Percentiles rank a stretch among this genome's conserved stretches.
Conservation (phyloP, 53 echinoderm and acorn worm genomes). For the Astropecten irregularis region DNA sequence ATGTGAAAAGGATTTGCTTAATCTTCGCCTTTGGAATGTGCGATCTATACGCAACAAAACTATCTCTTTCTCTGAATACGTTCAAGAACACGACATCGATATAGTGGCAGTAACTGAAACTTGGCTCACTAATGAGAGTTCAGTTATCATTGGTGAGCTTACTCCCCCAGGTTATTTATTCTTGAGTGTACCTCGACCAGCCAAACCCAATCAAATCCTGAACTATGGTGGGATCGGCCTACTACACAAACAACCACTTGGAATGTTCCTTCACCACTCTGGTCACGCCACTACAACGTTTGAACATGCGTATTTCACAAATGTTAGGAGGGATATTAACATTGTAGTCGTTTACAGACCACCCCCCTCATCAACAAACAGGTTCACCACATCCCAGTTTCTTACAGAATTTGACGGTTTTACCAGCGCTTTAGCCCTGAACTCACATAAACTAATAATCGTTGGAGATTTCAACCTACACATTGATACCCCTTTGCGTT, state of each 20-base stretch:
- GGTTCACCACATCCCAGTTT: constrained; percentile 1
- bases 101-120: constrained; percentile 49
- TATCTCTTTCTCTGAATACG: constrained; percentile 3
- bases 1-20: background rate
- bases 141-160: constrained; percentile 40
- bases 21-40: constrained; percentile 40
- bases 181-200: constrained; percentile 5
- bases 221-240: constrained; percentile 42
- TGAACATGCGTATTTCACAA: constrained; percentile 26
- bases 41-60: constrained; percentile 52
- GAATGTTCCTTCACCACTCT: background rate
- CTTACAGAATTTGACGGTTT: constrained; percentile 37
- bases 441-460: background rate
- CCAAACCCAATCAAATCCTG: background rate
- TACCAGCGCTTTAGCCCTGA: background rate
- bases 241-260: constrained; percentile 1
- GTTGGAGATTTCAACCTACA: background rate
- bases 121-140: constrained; percentile 22
- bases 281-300: background rate
- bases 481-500: background rate
- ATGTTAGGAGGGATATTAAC: background rate
- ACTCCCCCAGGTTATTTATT: constrained; percentile 7
- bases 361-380: constrained; percentile 11
- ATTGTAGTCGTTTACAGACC: constrained; percentile 15
- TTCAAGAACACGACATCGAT: constrained; percentile 13